phyloP scores from a whole-genome alignment of 30 jellyfish, hydroid and myxozoan species.

The Turritopsis dohrnii region DNA sequence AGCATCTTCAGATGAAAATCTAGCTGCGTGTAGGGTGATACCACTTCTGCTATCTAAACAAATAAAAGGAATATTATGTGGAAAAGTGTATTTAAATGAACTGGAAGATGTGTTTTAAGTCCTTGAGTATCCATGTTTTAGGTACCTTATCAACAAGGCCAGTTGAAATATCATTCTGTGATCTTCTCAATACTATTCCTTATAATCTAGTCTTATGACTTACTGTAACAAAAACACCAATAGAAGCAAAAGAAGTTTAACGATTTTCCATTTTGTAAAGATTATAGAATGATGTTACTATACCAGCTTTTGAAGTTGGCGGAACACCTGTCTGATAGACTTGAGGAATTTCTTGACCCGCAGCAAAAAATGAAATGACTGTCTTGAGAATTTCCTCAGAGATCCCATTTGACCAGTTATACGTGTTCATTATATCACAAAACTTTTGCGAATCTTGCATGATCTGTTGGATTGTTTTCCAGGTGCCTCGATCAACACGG shows the following conservation, averaged over 20 bases:
- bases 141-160: neutral
- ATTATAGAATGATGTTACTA: neutral
- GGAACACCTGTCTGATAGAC: neutral
- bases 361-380: conserved; percentile 54
- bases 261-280: no score
- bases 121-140: neutral
- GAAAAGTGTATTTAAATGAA: no score
- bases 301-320: neutral
- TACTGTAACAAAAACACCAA: no score
- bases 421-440: conserved; percentile 47
- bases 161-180: no score
- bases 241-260: no score
- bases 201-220: no score
- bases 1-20: conserved; percentile 80
- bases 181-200: no score
- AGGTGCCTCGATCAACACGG: conserved; percentile 53
- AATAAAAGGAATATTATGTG: no score
- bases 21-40: conserved; percentile 69
- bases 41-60: conserved; percentile 13
- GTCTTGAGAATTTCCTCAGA: conserved; percentile 59
- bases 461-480: conserved; percentile 73
- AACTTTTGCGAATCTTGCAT: conserved; percentile 74
- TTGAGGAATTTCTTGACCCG: conserved; percentile 41
- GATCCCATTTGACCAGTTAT: conserved; percentile 46
- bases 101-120: neutral